Evolutionary conservation across 1,140 invertebrate genomes (phyloP).

Genomic region (Hylaeus anthracinus): DNA sequence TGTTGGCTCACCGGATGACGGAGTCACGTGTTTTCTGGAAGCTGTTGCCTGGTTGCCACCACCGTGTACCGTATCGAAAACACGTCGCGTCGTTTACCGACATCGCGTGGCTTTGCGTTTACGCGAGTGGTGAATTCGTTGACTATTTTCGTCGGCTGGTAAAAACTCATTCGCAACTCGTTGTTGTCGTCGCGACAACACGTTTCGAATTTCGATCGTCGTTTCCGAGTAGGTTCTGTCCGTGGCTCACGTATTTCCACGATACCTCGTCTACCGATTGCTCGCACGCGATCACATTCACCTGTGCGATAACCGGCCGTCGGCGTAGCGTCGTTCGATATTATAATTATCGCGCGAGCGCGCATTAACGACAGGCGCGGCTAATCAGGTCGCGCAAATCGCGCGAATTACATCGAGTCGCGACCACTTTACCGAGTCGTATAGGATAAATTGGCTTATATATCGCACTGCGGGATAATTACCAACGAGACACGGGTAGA

Average conservation of each 20-base stretch:
- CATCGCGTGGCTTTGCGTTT: too few relatives aligned
- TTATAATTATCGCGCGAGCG: constrained; percentile 43
- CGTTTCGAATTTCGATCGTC: too few relatives aligned
- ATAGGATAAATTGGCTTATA: constrained; percentile 61
- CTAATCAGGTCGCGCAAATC: constrained; percentile 52
- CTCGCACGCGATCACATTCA: background rate
- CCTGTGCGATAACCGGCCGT: constrained; percentile 18
- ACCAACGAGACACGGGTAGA: constrained; percentile 42
- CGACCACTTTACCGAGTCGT: constrained; percentile 33
- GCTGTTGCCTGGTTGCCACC: background rate
- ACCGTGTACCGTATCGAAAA: too few relatives aligned
- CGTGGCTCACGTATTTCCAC: too few relatives aligned
- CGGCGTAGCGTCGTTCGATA: constrained; percentile 10
- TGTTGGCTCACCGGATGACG: constrained; percentile 45
- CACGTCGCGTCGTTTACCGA: too few relatives aligned
- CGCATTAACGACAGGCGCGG: constrained; percentile 40
- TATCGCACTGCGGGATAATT: constrained; percentile 55
- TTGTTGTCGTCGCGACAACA: too few relatives aligned
- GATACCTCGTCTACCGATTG: too few relatives aligned
- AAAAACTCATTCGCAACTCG: too few relatives aligned
- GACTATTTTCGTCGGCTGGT: too few relatives aligned
- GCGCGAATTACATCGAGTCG: constrained; percentile 45
- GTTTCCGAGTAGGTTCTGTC: too few relatives aligned
- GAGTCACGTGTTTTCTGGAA: constrained; percentile 56
- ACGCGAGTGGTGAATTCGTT: too few relatives aligned